Conservation (phyloP, 35 echinoderm and acorn worm species). For the Chiridota heheva region DNA sequence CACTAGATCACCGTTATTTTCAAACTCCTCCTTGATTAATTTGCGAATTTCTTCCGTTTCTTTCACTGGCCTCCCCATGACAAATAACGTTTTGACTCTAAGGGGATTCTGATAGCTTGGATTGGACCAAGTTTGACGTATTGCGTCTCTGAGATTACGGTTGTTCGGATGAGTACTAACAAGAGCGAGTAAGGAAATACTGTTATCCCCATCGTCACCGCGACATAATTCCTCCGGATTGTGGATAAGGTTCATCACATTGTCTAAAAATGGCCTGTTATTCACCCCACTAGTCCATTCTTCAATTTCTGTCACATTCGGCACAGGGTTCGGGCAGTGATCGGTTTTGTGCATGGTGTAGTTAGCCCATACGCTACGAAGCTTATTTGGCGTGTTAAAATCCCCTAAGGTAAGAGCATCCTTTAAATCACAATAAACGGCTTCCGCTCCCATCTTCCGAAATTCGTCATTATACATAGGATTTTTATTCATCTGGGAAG, state of each 20-base stretch:
- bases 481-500: constrained; percentile 19
- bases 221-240: constrained; percentile 58
- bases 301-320: constrained; percentile 55
- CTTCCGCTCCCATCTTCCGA: constrained; percentile 70
- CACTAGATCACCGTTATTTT: constrained; percentile 55
- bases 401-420: constrained; percentile 66
- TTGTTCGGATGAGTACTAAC: constrained; percentile 66
- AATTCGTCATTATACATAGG: constrained; percentile 76
- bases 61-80: constrained; percentile 55
- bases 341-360: constrained; percentile 32
- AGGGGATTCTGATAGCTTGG: constrained; percentile 37
- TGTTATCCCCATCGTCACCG: constrained; percentile 16
- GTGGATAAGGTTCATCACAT: constrained; percentile 49
- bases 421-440: constrained; percentile 70
- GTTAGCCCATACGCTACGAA: constrained; percentile 60
- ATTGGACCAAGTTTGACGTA: constrained; percentile 69
- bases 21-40: constrained; percentile 37
- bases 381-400: constrained; percentile 43
- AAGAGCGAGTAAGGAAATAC: constrained; percentile 58
- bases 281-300: constrained; percentile 52
- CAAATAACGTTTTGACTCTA: constrained; percentile 75
- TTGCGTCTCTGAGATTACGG: constrained; percentile 60
- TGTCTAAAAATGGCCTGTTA: constrained; percentile 48
- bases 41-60: constrained; percentile 30
- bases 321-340: constrained; percentile 51